Evolutionary conservation across 2,113 vertebrate genomes (phyloP).

Genomic region (Emydocephalus ijimae): DNA sequence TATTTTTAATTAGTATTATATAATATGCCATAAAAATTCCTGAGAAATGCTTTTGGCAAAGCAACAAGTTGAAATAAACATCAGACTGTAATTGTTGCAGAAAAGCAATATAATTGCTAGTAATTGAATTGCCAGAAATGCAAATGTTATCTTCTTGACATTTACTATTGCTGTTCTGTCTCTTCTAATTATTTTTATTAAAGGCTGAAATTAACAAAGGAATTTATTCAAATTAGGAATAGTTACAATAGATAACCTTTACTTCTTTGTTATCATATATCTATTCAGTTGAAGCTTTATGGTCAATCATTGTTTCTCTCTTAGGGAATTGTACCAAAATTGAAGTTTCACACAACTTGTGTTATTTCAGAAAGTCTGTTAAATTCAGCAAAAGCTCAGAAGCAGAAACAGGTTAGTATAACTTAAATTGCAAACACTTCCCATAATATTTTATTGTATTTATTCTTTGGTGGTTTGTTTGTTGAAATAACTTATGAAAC

Average conservation of each 20-base stretch:
- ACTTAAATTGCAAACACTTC: conserved; percentile 56
- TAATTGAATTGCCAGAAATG: conserved; percentile 70
- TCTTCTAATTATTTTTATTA: conserved; percentile 74
- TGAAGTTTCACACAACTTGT: conserved; percentile 87
- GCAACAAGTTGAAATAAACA: conserved; percentile 61
- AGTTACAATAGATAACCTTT: conserved; percentile 69
- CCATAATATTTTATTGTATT: conserved; percentile 39
- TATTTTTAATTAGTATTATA: conserved; percentile 42
- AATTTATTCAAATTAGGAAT: conserved; percentile 61
- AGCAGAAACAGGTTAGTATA: conserved; percentile 71
- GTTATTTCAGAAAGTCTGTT: conserved; percentile 84
- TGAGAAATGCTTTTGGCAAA: conserved; percentile 59
- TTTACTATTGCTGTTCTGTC: conserved; percentile 67
- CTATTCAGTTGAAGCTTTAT: conserved; percentile 59
- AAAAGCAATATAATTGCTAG: conserved; percentile 66
- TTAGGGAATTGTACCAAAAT: conserved; percentile 91
- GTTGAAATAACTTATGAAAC: conserved; percentile 46
- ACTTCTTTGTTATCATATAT: conserved; percentile 64
- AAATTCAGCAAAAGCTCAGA: conserved; percentile 69
- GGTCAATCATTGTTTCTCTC: conserved; percentile 66
- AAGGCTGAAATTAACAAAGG: conserved; percentile 66
- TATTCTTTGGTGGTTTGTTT: conserved; percentile 39
- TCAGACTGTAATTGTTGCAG: conserved; percentile 61
- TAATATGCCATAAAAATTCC: conserved; percentile 51
- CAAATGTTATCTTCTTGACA: conserved; percentile 71